phyloP scores from a whole-genome alignment of 2,113 vertebrate genomes.

The Erythrocebus patas region DNA sequence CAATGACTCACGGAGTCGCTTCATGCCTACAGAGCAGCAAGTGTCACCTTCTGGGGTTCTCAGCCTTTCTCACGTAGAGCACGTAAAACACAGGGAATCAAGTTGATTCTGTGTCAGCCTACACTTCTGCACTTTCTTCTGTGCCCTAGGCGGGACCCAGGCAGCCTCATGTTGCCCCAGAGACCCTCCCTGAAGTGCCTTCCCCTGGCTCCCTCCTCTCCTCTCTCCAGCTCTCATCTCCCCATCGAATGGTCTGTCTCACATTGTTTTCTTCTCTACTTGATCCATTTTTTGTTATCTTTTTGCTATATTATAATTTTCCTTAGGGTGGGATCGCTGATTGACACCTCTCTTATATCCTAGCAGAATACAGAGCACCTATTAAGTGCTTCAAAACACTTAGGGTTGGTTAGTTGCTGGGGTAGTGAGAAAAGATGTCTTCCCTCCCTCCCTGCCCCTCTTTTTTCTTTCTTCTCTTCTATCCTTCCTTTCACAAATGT shows the following conservation, averaged over 20 bases:
- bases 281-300: neutral
- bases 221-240: neutral
- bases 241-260: neutral
- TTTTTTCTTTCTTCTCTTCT: no score
- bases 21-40: constrained; percentile 39
- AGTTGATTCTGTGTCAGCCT: neutral
- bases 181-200: neutral
- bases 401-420: neutral
- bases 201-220: neutral
- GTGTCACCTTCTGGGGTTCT: constrained; percentile 37
- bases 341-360: neutral
- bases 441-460: neutral
- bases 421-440: neutral
- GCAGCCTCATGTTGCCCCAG: neutral
- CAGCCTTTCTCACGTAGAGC: neutral
- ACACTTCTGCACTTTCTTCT: neutral
- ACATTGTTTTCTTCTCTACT: neutral
- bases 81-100: neutral
- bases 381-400: neutral
- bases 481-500: neutral
- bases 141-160: neutral
- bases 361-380: neutral
- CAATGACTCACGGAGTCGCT: constrained; percentile 59
- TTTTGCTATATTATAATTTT: neutral
- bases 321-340: neutral